These are phyloP conservation scores for Machimus rusticus DNA, from an alignment of 2,888 invertebrate species.

Conservation along the genomic window DNA sequence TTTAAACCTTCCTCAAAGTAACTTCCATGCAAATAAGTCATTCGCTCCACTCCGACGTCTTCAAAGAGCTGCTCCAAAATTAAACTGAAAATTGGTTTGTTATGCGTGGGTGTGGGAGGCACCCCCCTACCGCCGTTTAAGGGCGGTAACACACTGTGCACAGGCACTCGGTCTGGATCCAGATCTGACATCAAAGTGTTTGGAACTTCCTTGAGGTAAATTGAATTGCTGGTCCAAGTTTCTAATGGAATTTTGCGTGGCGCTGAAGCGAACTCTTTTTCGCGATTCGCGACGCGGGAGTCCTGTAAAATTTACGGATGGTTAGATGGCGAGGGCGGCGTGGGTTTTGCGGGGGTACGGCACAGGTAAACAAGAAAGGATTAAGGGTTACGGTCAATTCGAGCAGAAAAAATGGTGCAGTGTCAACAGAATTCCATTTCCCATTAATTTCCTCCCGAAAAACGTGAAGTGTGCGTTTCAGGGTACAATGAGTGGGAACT, in stretches of 20 bases:
- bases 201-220: constrained; percentile 1
- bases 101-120: background rate
- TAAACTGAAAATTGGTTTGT: constrained; percentile 24
- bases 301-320: background rate
- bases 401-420: background rate
- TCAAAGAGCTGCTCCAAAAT: constrained; percentile 12
- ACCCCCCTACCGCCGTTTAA: background rate
- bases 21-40: constrained; percentile 25
- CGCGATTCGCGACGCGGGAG: background rate
- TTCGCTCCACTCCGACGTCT: background rate
- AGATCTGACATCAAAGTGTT: constrained; percentile 6
- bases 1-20: constrained; percentile 13
- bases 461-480: background rate
- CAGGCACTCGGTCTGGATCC: background rate
- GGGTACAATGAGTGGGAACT: background rate
- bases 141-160: background rate
- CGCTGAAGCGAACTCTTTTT: background rate
- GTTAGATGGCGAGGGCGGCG: background rate
- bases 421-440: background rate
- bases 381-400: background rate
- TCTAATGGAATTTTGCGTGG: background rate
- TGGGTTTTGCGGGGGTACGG: no score
- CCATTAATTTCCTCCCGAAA: background rate
- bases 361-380: background rate
- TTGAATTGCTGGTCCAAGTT: background rate